A percentile compares a stretch with the other conserved stretches of the same genome.
Evolutionary conservation across 2,113 vertebrate species (phyloP).

Genomic region (Azemiops feae): DNA sequence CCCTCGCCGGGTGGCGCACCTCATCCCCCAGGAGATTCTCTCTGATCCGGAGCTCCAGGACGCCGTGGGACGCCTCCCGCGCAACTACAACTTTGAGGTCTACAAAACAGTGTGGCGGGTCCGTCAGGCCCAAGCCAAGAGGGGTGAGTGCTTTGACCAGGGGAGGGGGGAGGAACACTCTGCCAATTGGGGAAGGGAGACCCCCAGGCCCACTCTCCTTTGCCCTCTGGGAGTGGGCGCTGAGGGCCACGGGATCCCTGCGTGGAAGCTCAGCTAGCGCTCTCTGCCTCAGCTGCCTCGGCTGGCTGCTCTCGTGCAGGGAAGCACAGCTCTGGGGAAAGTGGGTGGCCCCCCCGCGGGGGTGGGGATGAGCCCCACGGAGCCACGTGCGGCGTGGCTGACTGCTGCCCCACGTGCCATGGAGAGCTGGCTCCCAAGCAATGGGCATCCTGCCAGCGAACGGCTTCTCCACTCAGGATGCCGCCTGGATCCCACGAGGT

Average conservation of each 20-base stretch:
- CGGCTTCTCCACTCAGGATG: not conserved
- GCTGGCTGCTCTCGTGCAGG: not conserved
- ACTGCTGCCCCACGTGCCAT: not conserved
- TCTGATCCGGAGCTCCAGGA: slow-evolving; percentile 77
- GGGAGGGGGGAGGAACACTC: not conserved
- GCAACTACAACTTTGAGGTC: slow-evolving; percentile 98
- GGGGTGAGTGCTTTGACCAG: slow-evolving; percentile 70
- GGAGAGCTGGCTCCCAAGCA: not conserved
- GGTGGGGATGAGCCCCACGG: not conserved
- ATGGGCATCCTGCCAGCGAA: not conserved
- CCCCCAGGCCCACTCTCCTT: not conserved
- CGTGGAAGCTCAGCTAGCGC: not conserved
- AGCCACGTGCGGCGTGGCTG: rapidly evolving
- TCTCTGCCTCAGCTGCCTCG: not conserved
- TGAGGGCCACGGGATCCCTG: not conserved
- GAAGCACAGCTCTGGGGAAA: rapidly evolving
- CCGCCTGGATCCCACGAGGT: not conserved
- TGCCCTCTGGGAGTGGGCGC: not conserved
- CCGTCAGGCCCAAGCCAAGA: slow-evolving; percentile 83
- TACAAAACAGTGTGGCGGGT: slow-evolving; percentile 95
- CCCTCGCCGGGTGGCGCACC: slow-evolving; percentile 76
- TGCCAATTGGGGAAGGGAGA: rapidly evolving
- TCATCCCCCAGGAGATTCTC: slow-evolving; percentile 90
- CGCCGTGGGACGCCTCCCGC: slow-evolving; percentile 77
- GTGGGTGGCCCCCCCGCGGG: not conserved